phyloP scores from a whole-genome alignment of 2,113 vertebrate species.

The Stegastes partitus region DNA sequence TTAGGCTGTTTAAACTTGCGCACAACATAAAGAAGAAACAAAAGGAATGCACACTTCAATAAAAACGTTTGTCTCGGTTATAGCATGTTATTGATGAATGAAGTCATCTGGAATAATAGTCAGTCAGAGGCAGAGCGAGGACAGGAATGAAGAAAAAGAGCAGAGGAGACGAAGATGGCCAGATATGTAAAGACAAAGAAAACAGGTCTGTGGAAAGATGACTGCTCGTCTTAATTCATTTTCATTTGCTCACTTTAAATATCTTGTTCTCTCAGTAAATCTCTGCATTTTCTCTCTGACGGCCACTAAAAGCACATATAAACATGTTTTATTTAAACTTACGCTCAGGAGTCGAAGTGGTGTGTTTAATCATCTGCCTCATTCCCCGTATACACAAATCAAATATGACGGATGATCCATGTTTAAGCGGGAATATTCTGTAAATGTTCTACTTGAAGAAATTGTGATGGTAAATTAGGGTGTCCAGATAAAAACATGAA shows the following conservation, averaged over 20 bases:
- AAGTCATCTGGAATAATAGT: constrained; percentile 69
- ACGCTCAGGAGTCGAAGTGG: constrained; percentile 13
- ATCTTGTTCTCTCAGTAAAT: constrained; percentile 1
- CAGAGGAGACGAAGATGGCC: constrained; percentile 19
- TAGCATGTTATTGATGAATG: constrained; percentile 64
- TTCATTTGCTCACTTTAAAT: constrained; percentile 25
- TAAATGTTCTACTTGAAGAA: constrained; percentile 1
- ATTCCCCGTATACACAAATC: constrained; percentile 18
- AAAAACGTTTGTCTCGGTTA: constrained; percentile 44
- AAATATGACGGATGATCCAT: constrained; percentile 37
- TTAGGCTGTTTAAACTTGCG: constrained; percentile 52
- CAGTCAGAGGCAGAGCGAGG: constrained; percentile 15
- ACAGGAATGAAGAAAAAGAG: background rate
- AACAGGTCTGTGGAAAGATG: constrained; percentile 20
- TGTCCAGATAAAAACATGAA: background rate
- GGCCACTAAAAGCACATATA: constrained; percentile 22
- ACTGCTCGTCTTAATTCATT: constrained; percentile 41
- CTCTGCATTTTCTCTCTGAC: constrained; percentile 13
- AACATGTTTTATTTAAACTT: constrained; percentile 5
- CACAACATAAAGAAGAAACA: constrained; percentile 38
- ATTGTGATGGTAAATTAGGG: background rate
- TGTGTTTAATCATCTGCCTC: constrained; percentile 49
- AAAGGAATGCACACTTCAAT: constrained; percentile 23
- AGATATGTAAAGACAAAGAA: constrained; percentile 28
- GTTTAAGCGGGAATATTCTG: background rate